Conservation (phyloP, 2,888 invertebrate species). For the Vanessa cardui region DNA sequence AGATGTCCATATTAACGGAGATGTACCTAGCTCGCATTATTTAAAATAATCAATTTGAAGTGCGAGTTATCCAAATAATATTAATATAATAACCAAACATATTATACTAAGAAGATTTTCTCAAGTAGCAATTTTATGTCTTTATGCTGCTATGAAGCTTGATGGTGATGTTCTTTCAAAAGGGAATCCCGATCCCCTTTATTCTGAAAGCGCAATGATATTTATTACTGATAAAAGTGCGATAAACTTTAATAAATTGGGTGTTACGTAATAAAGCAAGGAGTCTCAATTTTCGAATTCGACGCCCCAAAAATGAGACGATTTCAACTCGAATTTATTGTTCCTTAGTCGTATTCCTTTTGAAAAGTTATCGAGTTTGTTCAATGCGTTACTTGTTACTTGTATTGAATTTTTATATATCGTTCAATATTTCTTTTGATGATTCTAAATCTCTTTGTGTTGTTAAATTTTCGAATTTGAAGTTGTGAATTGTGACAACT, state of each 20-base stretch:
- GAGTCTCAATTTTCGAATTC: conserved; percentile 31
- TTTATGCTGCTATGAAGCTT: not conserved
- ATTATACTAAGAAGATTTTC: too few species aligned
- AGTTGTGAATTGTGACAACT: not conserved
- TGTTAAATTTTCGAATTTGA: not conserved
- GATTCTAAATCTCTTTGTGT: too few species aligned
- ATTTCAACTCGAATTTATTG: conserved; percentile 15
- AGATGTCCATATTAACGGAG: too few species aligned
- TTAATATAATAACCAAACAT: too few species aligned
- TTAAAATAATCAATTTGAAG: too few species aligned
- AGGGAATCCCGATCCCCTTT: not conserved
- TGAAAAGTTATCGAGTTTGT: not conserved
- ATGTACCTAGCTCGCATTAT: too few species aligned
- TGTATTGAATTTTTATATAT: conserved; percentile 2
- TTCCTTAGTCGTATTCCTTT: conserved; percentile 15
- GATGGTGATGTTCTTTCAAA: not conserved
- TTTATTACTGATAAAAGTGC: conserved; percentile 57
- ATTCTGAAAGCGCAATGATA: conserved; percentile 40
- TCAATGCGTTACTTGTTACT: not conserved
- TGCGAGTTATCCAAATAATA: too few species aligned
- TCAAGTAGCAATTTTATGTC: not conserved
- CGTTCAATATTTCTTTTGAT: not conserved
- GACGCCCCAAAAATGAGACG: conserved; percentile 12
- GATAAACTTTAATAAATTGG: conserved; percentile 66
- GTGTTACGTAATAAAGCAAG: conserved; percentile 12